phyloP scores from a whole-genome alignment of 2,888 invertebrate species.

The Tetragnatha montana region DNA sequence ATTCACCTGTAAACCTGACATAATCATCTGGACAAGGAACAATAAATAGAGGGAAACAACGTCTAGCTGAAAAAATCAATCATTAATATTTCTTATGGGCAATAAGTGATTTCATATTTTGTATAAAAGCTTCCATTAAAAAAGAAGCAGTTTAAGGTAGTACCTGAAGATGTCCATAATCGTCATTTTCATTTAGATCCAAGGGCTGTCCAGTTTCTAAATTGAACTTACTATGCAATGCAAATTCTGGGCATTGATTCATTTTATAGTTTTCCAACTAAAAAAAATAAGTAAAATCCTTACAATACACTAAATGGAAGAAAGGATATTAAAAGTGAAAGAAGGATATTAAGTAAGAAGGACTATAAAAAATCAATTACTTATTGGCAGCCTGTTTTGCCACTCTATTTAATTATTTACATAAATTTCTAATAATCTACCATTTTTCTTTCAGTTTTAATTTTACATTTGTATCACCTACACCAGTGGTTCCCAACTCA shows the following conservation, averaged over 20 bases:
- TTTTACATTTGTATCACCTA: no score
- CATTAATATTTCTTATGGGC: not conserved
- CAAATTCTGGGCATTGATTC: slow-evolving; percentile 90
- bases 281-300: not conserved
- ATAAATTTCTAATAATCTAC: no score
- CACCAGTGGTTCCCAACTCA: no score
- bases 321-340: not conserved
- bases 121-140: no score
- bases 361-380: not conserved
- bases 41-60: slow-evolving; percentile 94
- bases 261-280: slow-evolving; percentile 92
- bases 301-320: not conserved
- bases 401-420: no score
- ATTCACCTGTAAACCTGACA: slow-evolving; percentile 89
- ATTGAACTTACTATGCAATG: slow-evolving; percentile 96
- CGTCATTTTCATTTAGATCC: slow-evolving; percentile 80
- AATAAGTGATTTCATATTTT: no score
- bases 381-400: not conserved
- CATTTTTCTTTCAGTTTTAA: no score
- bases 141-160: slow-evolving; percentile 4
- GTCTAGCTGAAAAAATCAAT: slow-evolving; percentile 83
- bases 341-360: not conserved
- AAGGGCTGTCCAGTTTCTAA: slow-evolving; percentile 90
- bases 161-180: slow-evolving; percentile 94
- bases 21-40: slow-evolving; percentile 98